Base-by-base conservation (phyloP, 2,113 vertebrate species). In the Callorhinus ursinus region DNA sequence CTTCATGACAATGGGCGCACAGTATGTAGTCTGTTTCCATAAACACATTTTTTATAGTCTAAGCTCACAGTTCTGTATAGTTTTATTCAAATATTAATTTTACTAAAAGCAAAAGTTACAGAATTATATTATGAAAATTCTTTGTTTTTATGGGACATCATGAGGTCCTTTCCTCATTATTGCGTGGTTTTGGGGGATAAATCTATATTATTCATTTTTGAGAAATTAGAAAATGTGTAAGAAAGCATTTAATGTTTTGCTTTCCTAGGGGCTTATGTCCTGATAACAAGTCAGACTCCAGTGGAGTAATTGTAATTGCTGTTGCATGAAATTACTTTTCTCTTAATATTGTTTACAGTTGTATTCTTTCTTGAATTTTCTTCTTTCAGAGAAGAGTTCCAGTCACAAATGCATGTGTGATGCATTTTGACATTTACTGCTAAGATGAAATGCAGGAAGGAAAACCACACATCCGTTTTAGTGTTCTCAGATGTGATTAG, bases 371-470 rank as follows among this genome's bases (percentile, higher is more conserved):
- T 93, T 98, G 63, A 98, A 80, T 96, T 98, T 97, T 96, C 93
- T 67, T 87, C 92, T 85, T 95, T 91, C 96, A 93, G 92, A 98
- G 96, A 89, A 97, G 95, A 91, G 94, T 98, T 97, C 96, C 96
- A 88, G 93, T 97, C 89, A 96, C 89, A 97, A 95, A 97, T 89
- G 93, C 91, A 51, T 77, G 26, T 82, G 74, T 96, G 86, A 90
- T 96, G 61, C 71, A 90, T 94, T 97, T 90, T 97, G 86, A 97
- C 94, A 93, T 92, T 28, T 72, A 92, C 96, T 96, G 18, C 42
- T 92, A 97, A 95, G 93, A 94, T 87, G 85, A 97, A 53, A 90
- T 81, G 49, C 83, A 63, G 74, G 97, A 96, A 94, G 74, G 90
- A 98, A 65, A 96, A 31, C 89, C 14, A 42, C 42, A 55, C 21